phyloP scores from a whole-genome alignment of 2,888 invertebrate genomes.

The Hemicrepidius hirtus region DNA sequence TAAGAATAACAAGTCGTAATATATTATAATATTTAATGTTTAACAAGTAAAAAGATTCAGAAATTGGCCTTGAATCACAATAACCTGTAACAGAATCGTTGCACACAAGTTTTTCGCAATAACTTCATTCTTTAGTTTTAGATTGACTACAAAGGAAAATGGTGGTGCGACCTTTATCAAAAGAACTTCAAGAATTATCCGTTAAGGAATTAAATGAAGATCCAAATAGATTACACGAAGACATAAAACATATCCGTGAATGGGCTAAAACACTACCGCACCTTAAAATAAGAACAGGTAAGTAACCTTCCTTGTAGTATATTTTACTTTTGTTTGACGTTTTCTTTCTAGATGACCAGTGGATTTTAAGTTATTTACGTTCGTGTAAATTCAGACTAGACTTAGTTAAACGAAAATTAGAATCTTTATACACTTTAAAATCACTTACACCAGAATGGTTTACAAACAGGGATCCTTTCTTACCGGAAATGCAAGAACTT shows the following conservation, averaged over 20 bases:
- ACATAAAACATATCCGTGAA: conserved; percentile 74
- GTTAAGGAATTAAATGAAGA: conserved; percentile 74
- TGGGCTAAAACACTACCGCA: conserved; percentile 77
- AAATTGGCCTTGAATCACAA: too few species aligned
- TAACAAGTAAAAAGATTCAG: too few species aligned
- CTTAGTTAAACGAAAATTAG: not conserved
- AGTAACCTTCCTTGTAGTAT: too few species aligned
- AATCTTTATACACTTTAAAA: conserved; percentile 64
- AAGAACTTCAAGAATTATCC: conserved; percentile 74
- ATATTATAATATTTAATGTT: too few species aligned
- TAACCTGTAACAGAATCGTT: too few species aligned
- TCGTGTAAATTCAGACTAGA: not conserved
- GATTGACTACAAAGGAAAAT: not conserved
- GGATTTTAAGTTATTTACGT: not conserved
- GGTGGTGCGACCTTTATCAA: conserved; percentile 57
- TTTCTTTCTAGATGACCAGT: not conserved
- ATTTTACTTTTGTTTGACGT: not conserved
- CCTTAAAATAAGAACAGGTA: conserved; percentile 75
- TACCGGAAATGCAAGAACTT: conserved; percentile 62
- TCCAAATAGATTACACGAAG: conserved; percentile 71
- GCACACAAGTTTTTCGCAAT: too few species aligned
- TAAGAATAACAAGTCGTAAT: too few species aligned
- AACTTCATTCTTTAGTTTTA: too few species aligned
- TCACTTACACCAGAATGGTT: conserved; percentile 77
- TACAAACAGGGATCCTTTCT: conserved; percentile 71